Conservation (phyloP, 1,140 invertebrate genomes). For the Thaumatotibia leucotreta region DNA sequence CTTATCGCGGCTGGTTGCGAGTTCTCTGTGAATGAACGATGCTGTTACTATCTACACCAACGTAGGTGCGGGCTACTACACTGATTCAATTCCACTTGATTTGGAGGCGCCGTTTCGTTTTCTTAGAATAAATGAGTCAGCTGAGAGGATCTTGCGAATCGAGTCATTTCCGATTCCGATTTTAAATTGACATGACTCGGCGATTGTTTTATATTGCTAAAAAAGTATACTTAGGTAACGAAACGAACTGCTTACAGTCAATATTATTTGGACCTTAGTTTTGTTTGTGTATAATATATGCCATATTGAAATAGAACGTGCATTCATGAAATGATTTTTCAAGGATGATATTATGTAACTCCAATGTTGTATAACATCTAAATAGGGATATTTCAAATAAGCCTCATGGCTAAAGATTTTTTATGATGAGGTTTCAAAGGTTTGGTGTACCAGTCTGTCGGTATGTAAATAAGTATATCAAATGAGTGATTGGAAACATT, state of each 20-base stretch:
- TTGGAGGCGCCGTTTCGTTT: constrained; percentile 37
- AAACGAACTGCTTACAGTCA: not conserved
- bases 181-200: not conserved
- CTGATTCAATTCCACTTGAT: constrained; percentile 37
- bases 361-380: too few relatives aligned
- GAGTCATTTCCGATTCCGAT: constrained; percentile 57
- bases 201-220: not conserved
- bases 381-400: too few relatives aligned
- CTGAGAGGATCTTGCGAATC: constrained; percentile 21
- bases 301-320: too few relatives aligned
- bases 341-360: too few relatives aligned
- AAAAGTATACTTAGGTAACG: not conserved
- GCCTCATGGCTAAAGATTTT: too few relatives aligned
- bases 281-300: too few relatives aligned
- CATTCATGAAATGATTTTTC: too few relatives aligned
- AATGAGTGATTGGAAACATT: too few relatives aligned
- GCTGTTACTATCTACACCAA: constrained; percentile 33
- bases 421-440: too few relatives aligned
- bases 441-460: too few relatives aligned
- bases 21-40: constrained; percentile 57
- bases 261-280: too few relatives aligned
- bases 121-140: constrained; percentile 57
- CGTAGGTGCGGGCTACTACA: constrained; percentile 40
- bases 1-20: constrained; percentile 39
- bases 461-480: too few relatives aligned